Base-by-base conservation (phyloP, 37 sponge, comb jelly and placozoan species). In the Chondrilla cf. caribensis region DNA sequence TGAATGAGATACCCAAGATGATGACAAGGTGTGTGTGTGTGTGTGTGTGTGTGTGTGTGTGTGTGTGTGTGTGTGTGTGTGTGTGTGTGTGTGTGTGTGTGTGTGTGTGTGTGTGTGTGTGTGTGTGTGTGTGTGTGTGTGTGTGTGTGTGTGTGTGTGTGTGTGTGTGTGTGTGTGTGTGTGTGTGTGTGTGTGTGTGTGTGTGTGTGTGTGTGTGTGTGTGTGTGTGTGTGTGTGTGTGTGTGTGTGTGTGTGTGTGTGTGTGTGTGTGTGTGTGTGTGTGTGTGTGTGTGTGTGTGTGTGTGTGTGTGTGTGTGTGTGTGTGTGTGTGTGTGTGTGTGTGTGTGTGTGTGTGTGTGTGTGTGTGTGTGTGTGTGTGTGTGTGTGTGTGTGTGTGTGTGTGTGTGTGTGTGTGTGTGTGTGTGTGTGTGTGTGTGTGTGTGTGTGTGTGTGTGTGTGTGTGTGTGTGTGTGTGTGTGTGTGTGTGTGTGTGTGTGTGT, bases 381-480 rank as follows among this genome's bases (percentile, higher is more conserved):
- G 44, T 72, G 38, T 68, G 83, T 39, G 77, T 57, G 47, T 80
- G 78, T 84, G 84, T 77, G 78, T 84, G 84, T 83, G 83, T 84
- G 78, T 84, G 78, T 58, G 78, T 38, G 62, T 59, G 84, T 77
- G 65, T 77, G 51, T 58, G 60, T 75, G 42, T 57, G 57, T 82
- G 82, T 82, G 82, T 82, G 82, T 82, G 70, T 40, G 70, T 65
- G 84, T 84, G 54, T 54, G 76, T n/a, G 42, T 37, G 62, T 35
- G 58, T 36, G 71, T 3, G 2, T 28, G 58, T 32, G 42, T 19
- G 22, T 2, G 32, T 7, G 31, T 15, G 29, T 28, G 36, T 31
- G 58, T 54, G 38, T 33, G 38, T 84, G 78, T 55, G 78, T 36
- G 65, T 38, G 58, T 72, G 84, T 83, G 76, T 83, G 60, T 71